phyloP scores from a whole-genome alignment of 2,888 invertebrate species.

The Acrobasis repandana region DNA sequence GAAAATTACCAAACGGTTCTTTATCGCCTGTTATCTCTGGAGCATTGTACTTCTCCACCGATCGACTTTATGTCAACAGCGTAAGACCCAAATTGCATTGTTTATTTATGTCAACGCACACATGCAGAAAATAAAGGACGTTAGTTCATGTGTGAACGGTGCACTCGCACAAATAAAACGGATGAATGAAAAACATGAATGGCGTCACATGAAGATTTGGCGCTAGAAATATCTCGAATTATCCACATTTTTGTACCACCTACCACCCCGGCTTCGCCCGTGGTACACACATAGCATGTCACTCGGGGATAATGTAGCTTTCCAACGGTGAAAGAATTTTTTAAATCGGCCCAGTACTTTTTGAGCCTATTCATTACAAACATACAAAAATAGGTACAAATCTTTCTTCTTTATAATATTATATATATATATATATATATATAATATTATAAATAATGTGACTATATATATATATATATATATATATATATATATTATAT shows the following conservation, averaged over 20 bases:
- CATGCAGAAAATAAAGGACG: slow-evolving; percentile 12
- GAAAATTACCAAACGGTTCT: slow-evolving; percentile 44
- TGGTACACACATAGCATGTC: too few relatives aligned
- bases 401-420: too few relatives aligned
- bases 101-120: slow-evolving; percentile 10
- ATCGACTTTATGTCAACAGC: not conserved
- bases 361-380: too few relatives aligned
- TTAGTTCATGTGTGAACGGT: slow-evolving; percentile 7
- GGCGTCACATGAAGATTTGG: not conserved
- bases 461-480: too few relatives aligned
- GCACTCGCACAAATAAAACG: slow-evolving; percentile 5
- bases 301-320: too few relatives aligned
- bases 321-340: too few relatives aligned
- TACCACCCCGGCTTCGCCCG: too few relatives aligned
- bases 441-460: too few relatives aligned
- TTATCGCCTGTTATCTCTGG: not conserved
- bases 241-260: not conserved
- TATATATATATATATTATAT: too few relatives aligned
- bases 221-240: slow-evolving; percentile 6
- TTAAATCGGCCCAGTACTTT: too few relatives aligned
- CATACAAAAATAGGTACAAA: too few relatives aligned
- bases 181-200: slow-evolving; percentile 18
- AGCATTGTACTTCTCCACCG: not conserved
- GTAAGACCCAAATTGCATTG: slow-evolving; percentile 9
- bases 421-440: too few relatives aligned